Percentiles rank a stretch among this genome's conserved stretches.
phyloP scores from a whole-genome alignment of 2,113 vertebrate genomes.

The Geococcyx californianus region DNA sequence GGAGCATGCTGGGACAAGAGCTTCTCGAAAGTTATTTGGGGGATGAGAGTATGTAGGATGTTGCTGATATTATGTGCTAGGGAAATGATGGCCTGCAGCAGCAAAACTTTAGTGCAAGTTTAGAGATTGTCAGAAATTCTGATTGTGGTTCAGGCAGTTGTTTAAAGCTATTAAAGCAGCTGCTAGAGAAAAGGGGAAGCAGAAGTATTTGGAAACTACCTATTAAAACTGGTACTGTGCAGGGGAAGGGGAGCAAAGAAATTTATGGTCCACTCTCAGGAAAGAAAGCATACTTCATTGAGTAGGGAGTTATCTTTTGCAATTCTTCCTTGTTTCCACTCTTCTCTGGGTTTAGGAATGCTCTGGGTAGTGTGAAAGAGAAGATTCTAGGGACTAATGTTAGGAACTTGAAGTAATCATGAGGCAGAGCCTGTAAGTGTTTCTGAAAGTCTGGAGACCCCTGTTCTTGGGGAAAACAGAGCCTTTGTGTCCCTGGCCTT shows the following conservation, averaged over 20 bases:
- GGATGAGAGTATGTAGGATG: neutral
- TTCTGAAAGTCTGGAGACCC: neutral
- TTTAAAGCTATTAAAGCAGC: neutral
- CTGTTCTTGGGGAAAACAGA: neutral
- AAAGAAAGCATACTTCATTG: neutral
- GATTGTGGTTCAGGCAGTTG: neutral
- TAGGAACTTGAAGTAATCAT: neutral
- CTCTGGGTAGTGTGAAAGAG: neutral
- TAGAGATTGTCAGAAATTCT: neutral
- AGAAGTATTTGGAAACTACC: neutral
- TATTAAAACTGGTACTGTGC: neutral
- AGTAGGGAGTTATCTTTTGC: neutral
- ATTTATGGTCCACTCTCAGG: neutral
- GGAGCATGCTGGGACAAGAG: neutral
- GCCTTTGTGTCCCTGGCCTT: neutral
- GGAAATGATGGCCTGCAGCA: neutral
- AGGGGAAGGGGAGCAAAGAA: neutral
- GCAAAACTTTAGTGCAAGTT: neutral
- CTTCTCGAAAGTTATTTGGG: neutral
- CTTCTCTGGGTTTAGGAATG: neutral
- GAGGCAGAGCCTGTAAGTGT: neutral
- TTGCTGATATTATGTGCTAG: neutral
- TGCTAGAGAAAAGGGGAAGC: neutral
- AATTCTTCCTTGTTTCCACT: neutral
- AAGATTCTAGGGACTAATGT: neutral